These are phyloP conservation scores for Spizella passerina DNA, from an alignment of 2,797 vertebrate species.

Conservation along the genomic window DNA sequence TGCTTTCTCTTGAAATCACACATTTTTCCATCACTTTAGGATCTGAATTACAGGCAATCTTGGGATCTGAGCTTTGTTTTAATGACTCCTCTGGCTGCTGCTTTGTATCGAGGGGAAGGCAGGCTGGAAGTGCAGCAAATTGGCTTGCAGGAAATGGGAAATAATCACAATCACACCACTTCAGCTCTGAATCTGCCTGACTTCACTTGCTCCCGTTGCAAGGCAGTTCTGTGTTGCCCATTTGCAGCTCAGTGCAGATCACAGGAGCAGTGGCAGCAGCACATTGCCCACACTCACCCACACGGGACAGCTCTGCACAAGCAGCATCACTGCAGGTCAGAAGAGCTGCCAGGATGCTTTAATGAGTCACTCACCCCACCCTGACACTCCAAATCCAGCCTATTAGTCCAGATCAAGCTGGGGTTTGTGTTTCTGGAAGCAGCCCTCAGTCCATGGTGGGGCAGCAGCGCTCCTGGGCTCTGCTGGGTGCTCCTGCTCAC, in stretches of 20 bases:
- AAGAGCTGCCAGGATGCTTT: background rate
- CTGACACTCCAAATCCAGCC: background rate
- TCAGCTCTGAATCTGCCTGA: background rate
- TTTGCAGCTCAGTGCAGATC: background rate
- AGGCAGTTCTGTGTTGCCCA: background rate
- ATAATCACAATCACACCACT: background rate
- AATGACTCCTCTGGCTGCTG: constrained; percentile 32
- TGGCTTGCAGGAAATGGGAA: constrained; percentile 2
- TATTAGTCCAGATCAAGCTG: background rate
- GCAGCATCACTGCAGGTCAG: background rate
- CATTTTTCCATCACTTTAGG: constrained; percentile 33
- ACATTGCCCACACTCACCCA: background rate
- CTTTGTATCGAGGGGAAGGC: background rate
- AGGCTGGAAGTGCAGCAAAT: constrained; percentile 12
- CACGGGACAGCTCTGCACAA: fast-evolving
- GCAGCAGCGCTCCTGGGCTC: background rate
- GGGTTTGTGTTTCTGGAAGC: background rate
- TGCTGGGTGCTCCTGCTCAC: background rate
- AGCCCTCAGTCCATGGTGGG: fast-evolving
- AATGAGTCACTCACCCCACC: background rate
- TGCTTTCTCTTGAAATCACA: constrained; percentile 2
- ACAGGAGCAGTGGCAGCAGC: background rate
- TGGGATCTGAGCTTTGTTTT: constrained; percentile 5
- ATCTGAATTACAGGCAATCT: constrained; percentile 40
- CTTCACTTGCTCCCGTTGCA: background rate